Conservation (phyloP, 2,113 vertebrate species). For the Cyanoliseus patagonus region DNA sequence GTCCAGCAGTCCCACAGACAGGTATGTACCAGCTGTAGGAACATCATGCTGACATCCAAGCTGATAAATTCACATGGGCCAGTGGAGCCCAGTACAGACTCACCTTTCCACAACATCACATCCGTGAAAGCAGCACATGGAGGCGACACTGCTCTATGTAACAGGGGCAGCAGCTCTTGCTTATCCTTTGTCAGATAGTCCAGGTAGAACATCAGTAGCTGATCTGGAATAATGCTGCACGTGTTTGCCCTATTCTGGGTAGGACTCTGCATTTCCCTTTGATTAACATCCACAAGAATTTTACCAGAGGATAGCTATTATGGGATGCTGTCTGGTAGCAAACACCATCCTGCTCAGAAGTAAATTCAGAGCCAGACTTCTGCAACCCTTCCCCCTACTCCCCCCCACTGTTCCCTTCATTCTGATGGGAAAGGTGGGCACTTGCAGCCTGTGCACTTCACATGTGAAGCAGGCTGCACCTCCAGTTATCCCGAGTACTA, state of each 20-base stretch:
- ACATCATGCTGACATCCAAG: background rate
- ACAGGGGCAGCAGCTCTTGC: background rate
- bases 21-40: background rate
- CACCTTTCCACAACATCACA: background rate
- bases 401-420: background rate
- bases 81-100: background rate
- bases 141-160: background rate
- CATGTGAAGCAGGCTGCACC: background rate
- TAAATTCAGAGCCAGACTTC: background rate
- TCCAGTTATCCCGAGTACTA: background rate
- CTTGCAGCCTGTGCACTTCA: background rate
- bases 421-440: background rate
- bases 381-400: background rate
- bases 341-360: background rate
- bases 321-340: background rate
- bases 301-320: background rate
- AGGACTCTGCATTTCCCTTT: background rate
- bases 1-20: background rate
- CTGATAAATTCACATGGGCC: background rate
- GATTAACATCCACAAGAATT: background rate
- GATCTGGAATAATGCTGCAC: fast-evolving
- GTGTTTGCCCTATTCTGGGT: background rate
- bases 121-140: fast-evolving
- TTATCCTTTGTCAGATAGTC: background rate
- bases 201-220: background rate